phyloP scores from a whole-genome alignment of 2,888 invertebrate genomes.

The Brachypterus glaber region DNA sequence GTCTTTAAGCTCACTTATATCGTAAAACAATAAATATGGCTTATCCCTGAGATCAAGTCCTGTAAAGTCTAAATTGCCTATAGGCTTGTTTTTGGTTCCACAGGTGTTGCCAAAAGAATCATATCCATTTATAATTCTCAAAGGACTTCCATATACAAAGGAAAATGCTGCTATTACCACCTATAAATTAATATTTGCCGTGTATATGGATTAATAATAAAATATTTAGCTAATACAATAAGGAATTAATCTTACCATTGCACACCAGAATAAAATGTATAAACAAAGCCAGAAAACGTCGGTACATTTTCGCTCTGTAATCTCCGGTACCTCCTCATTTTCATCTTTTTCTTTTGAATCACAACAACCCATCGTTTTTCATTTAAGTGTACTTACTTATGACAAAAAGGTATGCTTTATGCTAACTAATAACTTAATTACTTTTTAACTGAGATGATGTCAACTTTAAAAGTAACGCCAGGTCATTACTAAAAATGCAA shows the following conservation, averaged over 20 bases:
- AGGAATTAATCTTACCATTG: slow-evolving; percentile 54
- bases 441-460: too few relatives aligned
- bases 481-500: too few relatives aligned
- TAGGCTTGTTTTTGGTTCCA: slow-evolving; percentile 63
- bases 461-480: too few relatives aligned
- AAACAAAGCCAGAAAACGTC: slow-evolving; percentile 73
- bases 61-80: slow-evolving; percentile 63
- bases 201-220: slow-evolving; percentile 4
- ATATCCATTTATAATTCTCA: slow-evolving; percentile 79
- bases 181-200: slow-evolving; percentile 40
- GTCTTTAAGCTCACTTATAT: slow-evolving; percentile 62
- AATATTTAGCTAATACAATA: slow-evolving; percentile 21
- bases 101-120: slow-evolving; percentile 94
- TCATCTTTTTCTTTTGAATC: slow-evolving; percentile 52
- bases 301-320: slow-evolving; percentile 63
- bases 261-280: slow-evolving; percentile 71
- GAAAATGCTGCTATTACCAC: slow-evolving; percentile 79
- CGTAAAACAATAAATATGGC: slow-evolving; percentile 74
- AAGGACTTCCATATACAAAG: slow-evolving; percentile 78
- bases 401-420: too few relatives aligned
- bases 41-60: slow-evolving; percentile 73
- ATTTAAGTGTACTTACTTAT: too few relatives aligned
- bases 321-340: slow-evolving; percentile 39
- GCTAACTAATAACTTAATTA: too few relatives aligned
- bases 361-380: slow-evolving; percentile 52